A percentile compares a stretch with the other conserved stretches of the same genome.
phyloP scores from a whole-genome alignment of 2,797 vertebrate genomes.

The Eutrigla gurnardus region DNA sequence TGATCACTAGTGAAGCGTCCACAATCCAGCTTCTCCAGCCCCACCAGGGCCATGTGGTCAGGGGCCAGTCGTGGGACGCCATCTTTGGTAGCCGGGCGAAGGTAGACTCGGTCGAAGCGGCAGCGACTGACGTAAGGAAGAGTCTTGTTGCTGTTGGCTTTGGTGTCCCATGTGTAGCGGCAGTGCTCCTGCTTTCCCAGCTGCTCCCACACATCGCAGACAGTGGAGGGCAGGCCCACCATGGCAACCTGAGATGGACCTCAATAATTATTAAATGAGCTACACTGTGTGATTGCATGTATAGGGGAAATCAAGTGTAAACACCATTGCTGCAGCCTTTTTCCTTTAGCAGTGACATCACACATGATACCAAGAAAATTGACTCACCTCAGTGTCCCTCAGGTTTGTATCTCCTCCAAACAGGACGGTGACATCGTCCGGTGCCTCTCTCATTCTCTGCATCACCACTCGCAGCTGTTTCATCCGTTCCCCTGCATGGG shows the following conservation, averaged over 20 bases:
- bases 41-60: constrained; percentile 90
- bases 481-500: constrained; percentile 86
- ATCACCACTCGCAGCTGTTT: constrained; percentile 88
- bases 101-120: constrained; percentile 93
- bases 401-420: constrained; percentile 98
- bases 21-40: constrained; percentile 94
- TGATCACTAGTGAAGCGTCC: constrained; percentile 94
- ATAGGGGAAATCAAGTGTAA: neutral
- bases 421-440: constrained; percentile 88
- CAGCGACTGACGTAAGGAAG: constrained; percentile 81
- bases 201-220: constrained; percentile 92
- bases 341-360: too few relatives aligned
- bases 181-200: constrained; percentile 90
- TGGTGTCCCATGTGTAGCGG: constrained; percentile 96
- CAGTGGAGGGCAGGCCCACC: constrained; percentile 84
- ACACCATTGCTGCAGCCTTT: neutral
- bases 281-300: neutral
- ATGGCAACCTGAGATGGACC: constrained; percentile 84
- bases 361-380: neutral
- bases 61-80: constrained; percentile 81
- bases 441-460: constrained; percentile 84
- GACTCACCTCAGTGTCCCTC: constrained; percentile 90
- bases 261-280: neutral
- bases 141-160: constrained; percentile 89
- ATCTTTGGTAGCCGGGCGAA: constrained; percentile 78